Evolutionary conservation across 1,140 invertebrate species (phyloP).

Genomic region (Drosophila prosaltans): DNA sequence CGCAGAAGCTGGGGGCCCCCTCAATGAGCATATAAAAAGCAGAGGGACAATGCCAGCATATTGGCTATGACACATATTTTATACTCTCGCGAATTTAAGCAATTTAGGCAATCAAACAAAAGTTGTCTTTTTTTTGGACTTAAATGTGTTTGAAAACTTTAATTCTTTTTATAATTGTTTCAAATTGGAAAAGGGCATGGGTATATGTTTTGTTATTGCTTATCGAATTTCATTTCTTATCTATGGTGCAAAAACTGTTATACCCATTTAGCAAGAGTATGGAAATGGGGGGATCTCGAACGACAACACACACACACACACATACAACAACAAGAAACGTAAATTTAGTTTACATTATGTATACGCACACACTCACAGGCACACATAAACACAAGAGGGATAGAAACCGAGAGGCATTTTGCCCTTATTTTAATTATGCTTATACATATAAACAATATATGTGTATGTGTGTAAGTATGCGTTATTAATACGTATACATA

Average conservation of each 20-base stretch:
- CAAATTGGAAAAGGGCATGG: no score
- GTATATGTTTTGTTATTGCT: no score
- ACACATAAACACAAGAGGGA: constrained; percentile 1
- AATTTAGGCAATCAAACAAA: not conserved
- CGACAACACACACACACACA: not conserved
- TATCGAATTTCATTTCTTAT: no score
- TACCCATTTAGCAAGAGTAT: constrained; percentile 1
- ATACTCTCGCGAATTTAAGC: not conserved
- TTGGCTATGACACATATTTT: constrained; percentile 27
- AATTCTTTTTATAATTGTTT: no score
- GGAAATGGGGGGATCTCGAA: constrained; percentile 18
- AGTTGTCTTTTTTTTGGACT: no score
- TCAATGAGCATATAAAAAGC: constrained; percentile 44
- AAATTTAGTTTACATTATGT: constrained; percentile 74
- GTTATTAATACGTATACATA: not conserved
- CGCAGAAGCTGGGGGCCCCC: constrained; percentile 62
- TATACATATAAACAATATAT: constrained; percentile 20
- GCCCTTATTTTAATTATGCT: constrained; percentile 52
- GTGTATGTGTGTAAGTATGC: not conserved
- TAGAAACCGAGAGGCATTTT: constrained; percentile 15
- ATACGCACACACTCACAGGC: constrained; percentile 39
- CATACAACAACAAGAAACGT: constrained; percentile 43
- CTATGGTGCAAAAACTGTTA: not conserved
- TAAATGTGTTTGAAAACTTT: no score
- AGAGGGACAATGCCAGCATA: constrained; percentile 9